Evolutionary conservation across 2,797 vertebrate genomes (phyloP).

Genomic region (Mormyrus hasselquistii): DNA sequence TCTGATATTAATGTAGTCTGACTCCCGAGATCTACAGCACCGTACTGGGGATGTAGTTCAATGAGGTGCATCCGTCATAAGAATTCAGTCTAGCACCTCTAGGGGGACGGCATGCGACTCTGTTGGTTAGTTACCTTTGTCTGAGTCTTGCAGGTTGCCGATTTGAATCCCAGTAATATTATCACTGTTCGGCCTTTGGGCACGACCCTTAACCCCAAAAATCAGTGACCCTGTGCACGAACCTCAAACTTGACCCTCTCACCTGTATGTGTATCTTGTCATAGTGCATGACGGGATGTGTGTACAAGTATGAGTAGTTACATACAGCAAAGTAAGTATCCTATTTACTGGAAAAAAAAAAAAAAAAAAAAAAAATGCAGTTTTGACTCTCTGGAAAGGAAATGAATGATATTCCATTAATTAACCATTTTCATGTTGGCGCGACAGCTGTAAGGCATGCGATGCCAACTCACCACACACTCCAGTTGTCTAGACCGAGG

Average conservation of each 20-base stretch:
- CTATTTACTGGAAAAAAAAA: background rate
- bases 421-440: background rate
- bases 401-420: background rate
- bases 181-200: background rate
- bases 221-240: background rate
- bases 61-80: background rate
- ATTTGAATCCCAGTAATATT: background rate
- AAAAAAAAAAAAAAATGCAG: background rate
- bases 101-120: background rate
- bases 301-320: background rate
- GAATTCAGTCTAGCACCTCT: background rate
- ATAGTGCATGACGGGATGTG: background rate
- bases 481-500: slow-evolving; percentile 82
- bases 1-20: background rate
- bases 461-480: slow-evolving; percentile 75
- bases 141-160: background rate
- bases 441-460: background rate
- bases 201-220: background rate
- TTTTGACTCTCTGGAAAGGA: background rate
- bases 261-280: background rate
- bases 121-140: background rate
- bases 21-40: background rate
- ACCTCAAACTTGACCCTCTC: background rate
- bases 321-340: background rate
- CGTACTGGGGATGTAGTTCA: background rate